Base-by-base conservation (phyloP, 2,113 vertebrate genomes). In the Heterocephalus glaber region DNA sequence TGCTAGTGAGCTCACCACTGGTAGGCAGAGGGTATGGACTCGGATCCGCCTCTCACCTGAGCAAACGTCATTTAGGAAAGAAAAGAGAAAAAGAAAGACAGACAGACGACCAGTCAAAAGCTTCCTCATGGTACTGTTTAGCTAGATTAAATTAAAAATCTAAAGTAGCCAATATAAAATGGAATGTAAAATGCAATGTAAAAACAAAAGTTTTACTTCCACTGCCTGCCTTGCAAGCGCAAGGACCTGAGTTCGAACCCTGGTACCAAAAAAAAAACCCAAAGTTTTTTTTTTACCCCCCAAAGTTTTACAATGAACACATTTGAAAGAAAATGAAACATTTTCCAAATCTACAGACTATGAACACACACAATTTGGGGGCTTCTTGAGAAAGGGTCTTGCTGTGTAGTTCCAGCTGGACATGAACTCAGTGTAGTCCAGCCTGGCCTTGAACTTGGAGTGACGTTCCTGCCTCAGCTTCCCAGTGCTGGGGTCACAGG, bases 11-110 rank as follows among this genome's bases (percentile, higher is more conserved):
- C 90, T 99, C 35, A 99, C 99, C 86, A 99, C 99, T 0, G 99
- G 99, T 98, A 99, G 98, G 97, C 99, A 99, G 79, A 99, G 98
- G 0, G 99, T 99, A 83, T 99, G 99, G 63, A 99, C 99, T 83
- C 99, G 97, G 97, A 99, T 99, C 35, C 99, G 98, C 86, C 99
- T 98, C 87, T 99, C 99, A 77, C 99, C 99, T 99, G 89, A 94
- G 35, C 26, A 89, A 49, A 80, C 5, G 26, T 79, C 63, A 65
- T 14, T 3, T 26, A 90, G 92, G 38, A 35, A 81, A 30, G 5
- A 79, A 61, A 88, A 54, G 17, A 41, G n/a, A 85, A n/a, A n/a
- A n/a, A n/a, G n/a, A n/a, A n/a, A n/a, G n/a, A n/a, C n/a, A n/a
- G n/a, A n/a, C n/a, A n/a, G 22, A 33, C 28, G 54, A 91, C 7